Evolutionary conservation across 2,888 invertebrate genomes (phyloP).

Genomic region (Proisotoma minuta): DNA sequence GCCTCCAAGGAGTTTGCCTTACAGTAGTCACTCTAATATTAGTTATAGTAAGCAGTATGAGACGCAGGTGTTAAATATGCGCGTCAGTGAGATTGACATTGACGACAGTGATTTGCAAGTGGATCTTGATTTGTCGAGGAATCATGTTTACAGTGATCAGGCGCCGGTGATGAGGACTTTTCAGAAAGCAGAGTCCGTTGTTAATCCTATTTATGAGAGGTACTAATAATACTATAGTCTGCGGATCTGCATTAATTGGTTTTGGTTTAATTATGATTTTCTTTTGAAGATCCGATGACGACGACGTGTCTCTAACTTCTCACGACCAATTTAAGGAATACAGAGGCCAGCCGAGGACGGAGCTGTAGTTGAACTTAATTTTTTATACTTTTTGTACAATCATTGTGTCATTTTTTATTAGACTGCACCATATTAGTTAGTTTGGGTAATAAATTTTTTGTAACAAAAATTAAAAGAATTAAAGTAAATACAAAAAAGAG

Average conservation of each 20-base stretch:
- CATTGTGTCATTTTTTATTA: no score
- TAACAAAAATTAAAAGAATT: neutral
- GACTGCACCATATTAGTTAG: neutral
- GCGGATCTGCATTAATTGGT: neutral
- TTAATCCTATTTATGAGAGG: slow-evolving; percentile 63
- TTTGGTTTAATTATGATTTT: neutral
- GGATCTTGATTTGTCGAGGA: slow-evolving; percentile 63
- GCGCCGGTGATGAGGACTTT: slow-evolving; percentile 47
- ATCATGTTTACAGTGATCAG: slow-evolving; percentile 45
- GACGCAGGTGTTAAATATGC: slow-evolving; percentile 83
- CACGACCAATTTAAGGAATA: slow-evolving; percentile 65
- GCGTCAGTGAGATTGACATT: slow-evolving; percentile 74
- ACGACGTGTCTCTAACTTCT: slow-evolving; percentile 58
- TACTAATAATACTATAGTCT: slow-evolving; percentile 43
- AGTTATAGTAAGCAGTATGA: slow-evolving; percentile 82
- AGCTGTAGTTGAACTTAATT: slow-evolving; percentile 57
- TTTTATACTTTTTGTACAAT: no score
- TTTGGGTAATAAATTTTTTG: neutral
- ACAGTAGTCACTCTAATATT: slow-evolving; percentile 65
- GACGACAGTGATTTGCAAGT: slow-evolving; percentile 69
- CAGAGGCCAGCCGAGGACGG: slow-evolving; percentile 67
- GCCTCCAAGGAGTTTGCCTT: slow-evolving; percentile 59
- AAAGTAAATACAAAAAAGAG: no score
- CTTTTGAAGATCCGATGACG: slow-evolving; percentile 53
- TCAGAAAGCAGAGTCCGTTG: slow-evolving; percentile 45